phyloP scores from a whole-genome alignment of 2,113 vertebrate genomes.

The Zapus hudsonius region DNA sequence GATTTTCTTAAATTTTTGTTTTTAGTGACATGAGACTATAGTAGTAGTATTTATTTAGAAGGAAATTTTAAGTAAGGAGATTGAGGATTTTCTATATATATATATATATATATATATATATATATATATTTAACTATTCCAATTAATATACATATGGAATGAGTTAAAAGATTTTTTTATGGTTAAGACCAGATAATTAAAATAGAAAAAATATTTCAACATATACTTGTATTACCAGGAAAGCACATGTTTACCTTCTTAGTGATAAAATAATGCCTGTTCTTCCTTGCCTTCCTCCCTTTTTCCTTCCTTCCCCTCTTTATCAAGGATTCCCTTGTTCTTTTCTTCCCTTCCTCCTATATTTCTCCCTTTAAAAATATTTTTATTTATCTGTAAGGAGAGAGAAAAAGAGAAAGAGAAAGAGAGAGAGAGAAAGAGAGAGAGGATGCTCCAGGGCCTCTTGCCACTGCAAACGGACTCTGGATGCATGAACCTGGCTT shows the following conservation, averaged over 20 bases:
- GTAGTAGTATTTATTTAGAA: not conserved
- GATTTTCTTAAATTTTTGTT: not conserved
- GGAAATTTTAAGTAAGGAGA: not conserved
- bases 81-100: not conserved
- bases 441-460: too few relatives aligned
- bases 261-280: not conserved
- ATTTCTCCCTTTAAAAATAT: too few relatives aligned
- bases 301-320: not conserved
- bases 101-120: too few relatives aligned
- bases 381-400: too few relatives aligned
- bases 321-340: too few relatives aligned
- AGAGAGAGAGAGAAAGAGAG: too few relatives aligned
- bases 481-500: too few relatives aligned
- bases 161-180: not conserved
- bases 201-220: constrained; percentile 3
- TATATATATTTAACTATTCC: not conserved
- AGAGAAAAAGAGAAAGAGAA: too few relatives aligned
- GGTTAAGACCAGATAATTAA: not conserved
- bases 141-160: not conserved
- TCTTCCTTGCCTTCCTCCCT: not conserved
- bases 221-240: not conserved
- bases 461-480: too few relatives aligned
- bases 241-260: constrained; percentile 36
- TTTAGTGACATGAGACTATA: not conserved
- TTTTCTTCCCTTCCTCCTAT: not conserved